A percentile compares a stretch with the other conserved stretches of the same genome.
phyloP scores from a whole-genome alignment of 2,113 vertebrate species.

The Platycercus adscitus region DNA sequence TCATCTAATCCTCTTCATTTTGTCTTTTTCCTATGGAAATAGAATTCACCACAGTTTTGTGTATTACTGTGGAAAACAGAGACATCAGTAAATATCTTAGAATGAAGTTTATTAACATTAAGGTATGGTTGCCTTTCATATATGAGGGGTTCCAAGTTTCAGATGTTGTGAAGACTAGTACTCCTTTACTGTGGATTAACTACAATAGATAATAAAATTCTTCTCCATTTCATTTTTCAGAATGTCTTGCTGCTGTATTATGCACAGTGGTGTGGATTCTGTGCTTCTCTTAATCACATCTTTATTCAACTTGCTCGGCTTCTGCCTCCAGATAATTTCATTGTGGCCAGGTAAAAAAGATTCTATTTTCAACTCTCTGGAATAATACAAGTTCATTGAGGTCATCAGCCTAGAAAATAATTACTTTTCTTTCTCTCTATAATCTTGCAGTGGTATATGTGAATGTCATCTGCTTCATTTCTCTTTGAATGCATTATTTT shows the following conservation, averaged over 20 bases:
- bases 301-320: constrained; percentile 91
- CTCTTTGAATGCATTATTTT: neutral
- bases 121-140: neutral
- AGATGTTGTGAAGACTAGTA: neutral
- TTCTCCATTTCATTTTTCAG: constrained; percentile 65
- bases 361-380: neutral
- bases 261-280: constrained; percentile 96
- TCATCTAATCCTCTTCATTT: neutral
- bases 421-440: neutral
- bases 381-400: neutral
- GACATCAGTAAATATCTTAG: neutral
- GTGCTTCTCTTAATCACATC: constrained; percentile 90
- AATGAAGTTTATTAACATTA: neutral
- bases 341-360: constrained; percentile 86
- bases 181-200: neutral
- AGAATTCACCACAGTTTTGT: neutral
- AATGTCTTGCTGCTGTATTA: constrained; percentile 94
- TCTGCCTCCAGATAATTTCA: constrained; percentile 82
- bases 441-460: neutral
- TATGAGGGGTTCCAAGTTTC: neutral
- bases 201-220: neutral
- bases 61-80: neutral
- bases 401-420: neutral
- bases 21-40: neutral
- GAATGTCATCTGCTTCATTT: neutral